These are phyloP conservation scores for Eledona agricola DNA, from an alignment of 2,888 invertebrate genomes.

Conservation along the genomic window DNA sequence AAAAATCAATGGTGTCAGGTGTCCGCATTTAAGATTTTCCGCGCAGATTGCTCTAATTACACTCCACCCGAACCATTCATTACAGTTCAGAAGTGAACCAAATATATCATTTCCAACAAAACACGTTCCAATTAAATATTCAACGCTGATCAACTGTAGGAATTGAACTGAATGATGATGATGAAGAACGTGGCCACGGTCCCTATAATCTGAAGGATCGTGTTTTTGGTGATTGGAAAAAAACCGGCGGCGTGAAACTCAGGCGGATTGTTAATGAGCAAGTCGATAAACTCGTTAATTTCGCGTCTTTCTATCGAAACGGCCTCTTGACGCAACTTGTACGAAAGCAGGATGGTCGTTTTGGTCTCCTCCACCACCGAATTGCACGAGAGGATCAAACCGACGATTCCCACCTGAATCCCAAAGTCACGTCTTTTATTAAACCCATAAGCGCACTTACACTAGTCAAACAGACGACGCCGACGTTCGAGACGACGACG, in stretches of 20 bases:
- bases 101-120: not conserved
- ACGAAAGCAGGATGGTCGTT: not conserved
- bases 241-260: slow-evolving; percentile 21
- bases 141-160: too few species aligned
- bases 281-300: slow-evolving; percentile 7
- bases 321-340: slow-evolving; percentile 6
- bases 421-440: too few species aligned
- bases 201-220: slow-evolving; percentile 12
- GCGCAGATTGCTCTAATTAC: too few species aligned
- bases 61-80: too few species aligned
- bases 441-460: not conserved
- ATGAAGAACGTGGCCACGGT: slow-evolving; percentile 20
- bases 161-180: slow-evolving; percentile 23
- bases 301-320: slow-evolving; percentile 1
- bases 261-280: slow-evolving; percentile 6
- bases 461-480: not conserved
- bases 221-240: slow-evolving; percentile 13
- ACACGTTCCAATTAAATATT: too few species aligned
- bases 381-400: slow-evolving; percentile 11
- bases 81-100: too few species aligned
- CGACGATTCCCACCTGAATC: slow-evolving; percentile 10
- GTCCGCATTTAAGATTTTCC: too few species aligned
- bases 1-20: too few species aligned
- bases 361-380: slow-evolving; percentile 12
- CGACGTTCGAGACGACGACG: not conserved